Base-by-base conservation (phyloP, 2,888 invertebrate genomes). In the Villa cingulata region DNA sequence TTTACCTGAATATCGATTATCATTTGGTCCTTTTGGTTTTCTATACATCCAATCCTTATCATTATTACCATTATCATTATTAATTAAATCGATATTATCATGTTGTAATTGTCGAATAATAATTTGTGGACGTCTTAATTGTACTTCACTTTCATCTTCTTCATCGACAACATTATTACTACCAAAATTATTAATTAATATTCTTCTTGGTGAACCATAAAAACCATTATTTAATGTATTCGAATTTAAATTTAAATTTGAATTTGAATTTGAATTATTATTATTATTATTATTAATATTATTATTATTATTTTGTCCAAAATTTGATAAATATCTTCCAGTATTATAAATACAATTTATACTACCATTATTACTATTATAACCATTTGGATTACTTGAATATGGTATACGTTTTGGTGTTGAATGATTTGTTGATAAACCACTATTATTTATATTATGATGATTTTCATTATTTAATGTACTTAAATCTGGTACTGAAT, bases 401-500 rank as follows among this genome's bases (percentile, higher is more conserved):
- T 66, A 65, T 34, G 66, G 66, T 46, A 66, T 65, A 55, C 65
- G 66, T 32, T 67, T 66, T 1, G 68, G 68, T 5, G 68, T 68
- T 12, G 68, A 68, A 53, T 68, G 68, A 50, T 68, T 68, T 41
- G 68, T 68, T 34, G 66, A 62, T 46, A 66, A 60, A 41, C 65
- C 67, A 48, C 60, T 65, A 47, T n/a, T 19, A 18, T 59, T 52
- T n/a, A n/a, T n/a, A n/a, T n/a, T n/a, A n/a, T n/a, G n/a, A 49
- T 67, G 67, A 54, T 68, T 68, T 54, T 67, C 68, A 48, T 66
- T 68, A 47, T 62, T 65, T 29, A 68, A 48, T 4, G 62, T 62
- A 49, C 66, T 69, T 53, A 68, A 56, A 57, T 68, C 68, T 15
- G 68, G 69, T 38, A 69, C 69, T 0, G 68, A 68, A 43, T 68